Percentiles rank a stretch among this genome's conserved stretches.
These are phyloP conservation scores for Mantis religiosa DNA, from an alignment of 2,888 invertebrate genomes.

Conservation along the genomic window DNA sequence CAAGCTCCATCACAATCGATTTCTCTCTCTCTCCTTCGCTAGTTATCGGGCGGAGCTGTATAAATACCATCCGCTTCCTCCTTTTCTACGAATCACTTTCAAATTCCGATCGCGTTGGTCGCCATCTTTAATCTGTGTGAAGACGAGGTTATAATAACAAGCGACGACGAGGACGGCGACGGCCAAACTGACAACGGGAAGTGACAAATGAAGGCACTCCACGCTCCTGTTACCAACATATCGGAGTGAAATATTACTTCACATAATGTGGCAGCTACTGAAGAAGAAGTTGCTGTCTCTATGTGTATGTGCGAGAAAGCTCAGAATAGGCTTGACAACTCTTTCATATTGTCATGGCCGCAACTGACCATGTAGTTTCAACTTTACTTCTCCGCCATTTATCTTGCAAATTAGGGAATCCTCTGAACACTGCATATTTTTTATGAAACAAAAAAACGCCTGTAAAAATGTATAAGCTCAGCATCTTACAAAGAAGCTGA, in stretches of 20 bases:
- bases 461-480: no score
- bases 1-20: neutral
- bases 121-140: slow-evolving; percentile 17
- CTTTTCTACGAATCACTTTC: neutral
- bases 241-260: slow-evolving; percentile 18
- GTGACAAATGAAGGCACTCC: slow-evolving; percentile 21
- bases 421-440: no score
- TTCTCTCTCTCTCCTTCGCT: neutral
- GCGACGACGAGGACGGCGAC: neutral
- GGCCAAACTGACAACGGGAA: slow-evolving; percentile 14
- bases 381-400: no score
- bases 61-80: neutral
- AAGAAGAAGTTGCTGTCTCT: neutral
- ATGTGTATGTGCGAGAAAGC: neutral
- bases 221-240: neutral
- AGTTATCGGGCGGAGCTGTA: neutral
- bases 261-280: neutral
- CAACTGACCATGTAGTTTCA: no score
- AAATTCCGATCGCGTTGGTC: slow-evolving; percentile 19
- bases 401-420: no score
- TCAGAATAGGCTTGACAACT: neutral
- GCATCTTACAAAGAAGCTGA: no score
- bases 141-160: slow-evolving; percentile 12
- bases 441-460: no score
- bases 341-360: no score